Base-by-base conservation (phyloP, 2,113 vertebrate species). In the Ailuropoda melanoleuca region DNA sequence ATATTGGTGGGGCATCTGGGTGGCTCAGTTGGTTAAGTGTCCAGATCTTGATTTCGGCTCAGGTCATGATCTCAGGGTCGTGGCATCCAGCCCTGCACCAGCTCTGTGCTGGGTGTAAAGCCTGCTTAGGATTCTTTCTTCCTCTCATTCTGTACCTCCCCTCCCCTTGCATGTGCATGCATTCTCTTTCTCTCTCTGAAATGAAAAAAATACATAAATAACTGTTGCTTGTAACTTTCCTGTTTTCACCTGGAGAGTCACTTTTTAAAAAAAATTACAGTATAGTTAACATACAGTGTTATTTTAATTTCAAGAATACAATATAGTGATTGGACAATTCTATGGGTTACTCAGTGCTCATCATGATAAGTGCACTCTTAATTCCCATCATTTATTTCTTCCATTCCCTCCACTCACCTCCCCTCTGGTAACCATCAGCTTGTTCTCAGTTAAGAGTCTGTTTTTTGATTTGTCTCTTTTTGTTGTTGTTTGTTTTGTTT, bases 201-300 rank as follows among this genome's bases (percentile, higher is more conserved):
- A 53, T 53, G 43, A 43, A 53, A 53, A 53, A 53, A 53, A 53
- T 53, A 56, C 6, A 56, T 56, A 56, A 56, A 56, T 89, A 85
- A 83, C 55, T 77, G 82, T 94, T 68, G 29, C 80, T 72, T 84
- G 4, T 89, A 84, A n/a, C 58, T 93, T 93, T 83, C 90, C 68
- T 84, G 11, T 68, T 93, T 94, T 78, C 72, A 90, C 83, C 17
- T 95, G 78, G 37, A 91, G 18, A 93, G 21, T 81, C 29, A 50
- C 48, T 93, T 88, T 64, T 18, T 18, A 6, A 43, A 43, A 43
- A 24, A 58, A 66, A 66, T 66, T 66, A 31, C 3, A 8, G 64
- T 34, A 17, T 66, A 66, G 7, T 66, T 66, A 34, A 64, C 64
- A 62, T 17, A 66, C 64, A 34, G 31, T 66, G 62, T 64, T 64